A percentile compares a stretch with the other conserved stretches of the same genome.
phyloP scores from a whole-genome alignment of 1,140 invertebrate genomes.

The Ooceraea biroi region DNA sequence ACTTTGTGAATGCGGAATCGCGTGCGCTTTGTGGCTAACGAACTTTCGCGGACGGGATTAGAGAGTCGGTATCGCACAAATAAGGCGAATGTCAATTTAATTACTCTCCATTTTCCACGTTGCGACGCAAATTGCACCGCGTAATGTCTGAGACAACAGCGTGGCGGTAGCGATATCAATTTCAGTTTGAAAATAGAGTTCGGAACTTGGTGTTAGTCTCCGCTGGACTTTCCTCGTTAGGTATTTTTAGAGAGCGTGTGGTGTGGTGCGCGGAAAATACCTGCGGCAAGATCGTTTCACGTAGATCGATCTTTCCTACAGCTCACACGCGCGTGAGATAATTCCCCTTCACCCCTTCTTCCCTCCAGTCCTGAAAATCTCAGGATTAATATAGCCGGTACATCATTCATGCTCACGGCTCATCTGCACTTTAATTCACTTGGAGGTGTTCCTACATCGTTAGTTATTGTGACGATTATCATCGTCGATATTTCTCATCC shows the following conservation, averaged over 20 bases:
- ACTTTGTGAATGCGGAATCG: neutral
- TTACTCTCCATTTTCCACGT: neutral
- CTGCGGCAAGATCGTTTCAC: neutral
- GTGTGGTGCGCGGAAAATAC: neutral
- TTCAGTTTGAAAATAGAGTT: conserved; percentile 24
- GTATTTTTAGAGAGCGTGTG: conserved; percentile 15
- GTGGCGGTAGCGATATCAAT: neutral
- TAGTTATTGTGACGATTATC: neutral
- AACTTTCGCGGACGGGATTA: neutral
- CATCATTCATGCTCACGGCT: neutral
- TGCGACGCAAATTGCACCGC: neutral
- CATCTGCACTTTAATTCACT: neutral
- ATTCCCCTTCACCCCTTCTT: neutral
- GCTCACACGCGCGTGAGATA: too few relatives aligned
- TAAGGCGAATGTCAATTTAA: neutral
- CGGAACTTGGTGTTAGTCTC: neutral
- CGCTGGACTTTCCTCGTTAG: neutral
- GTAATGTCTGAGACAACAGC: neutral
- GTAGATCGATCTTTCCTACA: conserved; percentile 4
- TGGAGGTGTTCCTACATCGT: neutral
- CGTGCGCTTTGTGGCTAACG: neutral
- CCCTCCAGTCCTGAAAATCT: neutral
- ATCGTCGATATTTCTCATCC: neutral
- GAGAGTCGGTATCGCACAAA: neutral
- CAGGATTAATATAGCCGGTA: neutral